These are phyloP conservation scores for Baryphthengus martii DNA, from an alignment of 2,113 vertebrate species.

Conservation along the genomic window DNA sequence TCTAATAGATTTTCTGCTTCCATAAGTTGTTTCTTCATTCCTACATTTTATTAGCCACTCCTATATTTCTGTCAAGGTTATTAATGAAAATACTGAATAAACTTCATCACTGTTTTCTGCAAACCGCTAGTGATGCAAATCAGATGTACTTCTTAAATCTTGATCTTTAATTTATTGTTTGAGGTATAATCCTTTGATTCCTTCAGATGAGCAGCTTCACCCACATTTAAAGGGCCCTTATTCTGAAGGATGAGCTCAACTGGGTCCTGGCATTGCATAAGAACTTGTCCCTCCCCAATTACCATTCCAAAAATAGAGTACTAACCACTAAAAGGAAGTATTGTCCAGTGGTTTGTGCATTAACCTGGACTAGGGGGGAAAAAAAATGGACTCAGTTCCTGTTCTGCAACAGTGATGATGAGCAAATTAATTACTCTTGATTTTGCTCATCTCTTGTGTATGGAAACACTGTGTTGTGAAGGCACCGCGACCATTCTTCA, in stretches of 20 bases:
- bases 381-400: not conserved
- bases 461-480: not conserved
- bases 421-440: not conserved
- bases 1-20: not conserved
- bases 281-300: not conserved
- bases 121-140: not conserved
- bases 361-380: not conserved
- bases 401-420: not conserved
- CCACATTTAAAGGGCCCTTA: not conserved
- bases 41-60: constrained; percentile 11
- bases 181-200: not conserved
- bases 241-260: not conserved
- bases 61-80: not conserved
- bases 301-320: constrained; percentile 15
- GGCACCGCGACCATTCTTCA: not conserved
- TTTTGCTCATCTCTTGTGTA: not conserved
- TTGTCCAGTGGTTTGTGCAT: not conserved
- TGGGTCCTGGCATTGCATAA: not conserved
- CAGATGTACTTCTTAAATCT: not conserved
- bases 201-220: not conserved
- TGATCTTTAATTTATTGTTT: not conserved
- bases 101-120: not conserved
- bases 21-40: not conserved
- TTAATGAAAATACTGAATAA: constrained; percentile 4
- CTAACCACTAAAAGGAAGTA: not conserved